A percentile compares a stretch with the other conserved stretches of the same genome.
phyloP scores from a whole-genome alignment of 2,888 invertebrate species.

The Pachydiplax longipennis region DNA sequence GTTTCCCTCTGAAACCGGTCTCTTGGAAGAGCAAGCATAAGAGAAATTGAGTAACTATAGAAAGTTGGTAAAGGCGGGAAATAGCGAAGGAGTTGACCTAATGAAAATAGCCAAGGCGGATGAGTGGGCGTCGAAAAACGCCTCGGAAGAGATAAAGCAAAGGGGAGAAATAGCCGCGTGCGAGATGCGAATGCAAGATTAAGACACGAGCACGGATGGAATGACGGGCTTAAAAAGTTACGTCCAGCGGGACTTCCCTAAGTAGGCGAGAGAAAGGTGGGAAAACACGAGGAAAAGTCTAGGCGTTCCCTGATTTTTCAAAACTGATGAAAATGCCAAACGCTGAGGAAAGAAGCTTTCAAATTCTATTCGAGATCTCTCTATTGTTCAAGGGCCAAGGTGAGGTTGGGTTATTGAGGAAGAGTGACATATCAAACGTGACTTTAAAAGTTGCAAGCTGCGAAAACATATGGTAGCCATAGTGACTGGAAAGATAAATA shows the following conservation, averaged over 20 bases:
- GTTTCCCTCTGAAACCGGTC: background rate
- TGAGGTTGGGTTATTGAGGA: too few species aligned
- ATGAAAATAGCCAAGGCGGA: background rate
- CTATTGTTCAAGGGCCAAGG: too few species aligned
- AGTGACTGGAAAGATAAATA: too few species aligned
- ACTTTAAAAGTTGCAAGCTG: too few species aligned
- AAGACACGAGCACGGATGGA: constrained; percentile 23
- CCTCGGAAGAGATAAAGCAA: background rate
- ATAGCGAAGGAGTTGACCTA: background rate
- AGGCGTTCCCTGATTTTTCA: background rate
- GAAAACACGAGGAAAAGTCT: background rate
- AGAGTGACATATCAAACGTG: too few species aligned
- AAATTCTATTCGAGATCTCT: too few species aligned
- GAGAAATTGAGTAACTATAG: constrained; percentile 46
- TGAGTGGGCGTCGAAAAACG: background rate
- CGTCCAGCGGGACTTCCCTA: constrained; percentile 44
- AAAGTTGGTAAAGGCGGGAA: background rate
- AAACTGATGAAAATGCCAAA: background rate
- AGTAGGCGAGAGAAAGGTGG: background rate
- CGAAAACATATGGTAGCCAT: too few species aligned
- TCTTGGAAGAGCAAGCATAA: background rate
- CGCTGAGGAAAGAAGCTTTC: background rate
- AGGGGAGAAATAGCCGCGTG: background rate
- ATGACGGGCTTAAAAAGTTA: constrained; percentile 34
- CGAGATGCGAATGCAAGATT: background rate